Percentiles rank a stretch among this genome's conserved stretches.
Evolutionary conservation across 2,113 vertebrate species (phyloP).

Genomic region (Mastomys coucha): DNA sequence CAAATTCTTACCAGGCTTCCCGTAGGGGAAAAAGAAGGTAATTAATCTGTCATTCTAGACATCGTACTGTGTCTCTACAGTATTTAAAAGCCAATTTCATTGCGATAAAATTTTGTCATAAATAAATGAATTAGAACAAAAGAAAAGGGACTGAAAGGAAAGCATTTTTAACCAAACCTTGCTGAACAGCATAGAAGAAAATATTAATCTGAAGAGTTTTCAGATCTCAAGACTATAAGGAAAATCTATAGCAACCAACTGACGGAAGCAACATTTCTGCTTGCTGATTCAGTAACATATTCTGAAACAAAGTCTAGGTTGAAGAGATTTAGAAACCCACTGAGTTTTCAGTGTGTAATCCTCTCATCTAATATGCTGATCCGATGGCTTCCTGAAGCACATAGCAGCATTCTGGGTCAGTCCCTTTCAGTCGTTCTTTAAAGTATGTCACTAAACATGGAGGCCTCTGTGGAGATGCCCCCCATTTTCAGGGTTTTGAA

Average conservation of each 20-base stretch:
- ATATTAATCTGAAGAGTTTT: constrained; percentile 9
- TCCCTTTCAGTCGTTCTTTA: neutral
- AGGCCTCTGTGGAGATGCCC: neutral
- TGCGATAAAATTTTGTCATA: constrained; percentile 44
- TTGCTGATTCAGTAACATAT: constrained; percentile 22
- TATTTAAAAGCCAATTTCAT: constrained; percentile 61
- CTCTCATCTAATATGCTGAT: neutral
- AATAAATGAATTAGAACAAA: constrained; percentile 59
- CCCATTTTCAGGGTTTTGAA: neutral
- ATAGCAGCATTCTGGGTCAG: neutral
- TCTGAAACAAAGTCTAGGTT: constrained; percentile 19
- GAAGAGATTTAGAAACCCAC: neutral
- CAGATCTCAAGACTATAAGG: neutral
- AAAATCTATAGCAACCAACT: neutral
- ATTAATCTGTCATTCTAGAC: constrained; percentile 66
- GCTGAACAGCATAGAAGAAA: neutral
- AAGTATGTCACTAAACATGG: neutral
- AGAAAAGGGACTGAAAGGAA: neutral
- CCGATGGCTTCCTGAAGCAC: neutral
- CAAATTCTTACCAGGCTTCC: constrained; percentile 50
- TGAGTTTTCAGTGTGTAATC: neutral
- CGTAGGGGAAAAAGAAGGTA: constrained; percentile 38
- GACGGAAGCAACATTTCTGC: neutral
- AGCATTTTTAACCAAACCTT: constrained; percentile 38
- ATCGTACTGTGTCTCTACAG: neutral